Conservation (phyloP, 2,797 vertebrate species). For the Sparus aurata region DNA sequence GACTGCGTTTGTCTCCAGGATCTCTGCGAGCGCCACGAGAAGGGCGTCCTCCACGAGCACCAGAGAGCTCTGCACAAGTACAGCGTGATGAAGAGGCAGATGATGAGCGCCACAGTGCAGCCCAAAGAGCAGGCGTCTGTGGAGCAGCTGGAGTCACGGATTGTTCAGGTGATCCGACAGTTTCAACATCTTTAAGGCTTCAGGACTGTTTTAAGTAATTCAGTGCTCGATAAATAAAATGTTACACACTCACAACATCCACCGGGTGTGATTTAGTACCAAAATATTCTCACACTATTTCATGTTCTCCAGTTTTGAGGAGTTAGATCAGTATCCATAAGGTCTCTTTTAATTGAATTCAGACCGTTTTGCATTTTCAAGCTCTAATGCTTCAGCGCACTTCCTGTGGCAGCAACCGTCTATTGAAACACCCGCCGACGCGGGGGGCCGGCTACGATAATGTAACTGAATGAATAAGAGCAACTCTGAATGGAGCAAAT, state of each 20-base stretch:
- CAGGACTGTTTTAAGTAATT: not conserved
- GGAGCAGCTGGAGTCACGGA: conserved; percentile 96
- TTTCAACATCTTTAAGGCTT: not conserved
- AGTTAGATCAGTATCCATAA: not conserved
- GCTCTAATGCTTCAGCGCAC: not conserved
- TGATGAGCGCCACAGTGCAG: conserved; percentile 92
- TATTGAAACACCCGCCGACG: conserved; percentile 10
- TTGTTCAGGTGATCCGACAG: conserved; percentile 90
- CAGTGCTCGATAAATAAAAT: not conserved
- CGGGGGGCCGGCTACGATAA: not conserved
- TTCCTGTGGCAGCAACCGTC: not conserved
- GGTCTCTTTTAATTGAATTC: not conserved
- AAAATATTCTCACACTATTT: not conserved
- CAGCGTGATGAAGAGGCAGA: conserved; percentile 95
- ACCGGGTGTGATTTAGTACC: not conserved
- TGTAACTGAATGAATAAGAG: not conserved
- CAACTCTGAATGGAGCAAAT: conserved; percentile 6
- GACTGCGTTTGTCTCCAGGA: conserved; percentile 83
- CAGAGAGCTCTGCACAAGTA: conserved; percentile 96
- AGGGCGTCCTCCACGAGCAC: conserved; percentile 95
- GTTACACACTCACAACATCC: not conserved
- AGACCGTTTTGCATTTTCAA: not conserved
- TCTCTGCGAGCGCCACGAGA: conserved; percentile 97
- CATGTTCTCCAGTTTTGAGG: not conserved
- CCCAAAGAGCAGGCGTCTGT: conserved; percentile 92